phyloP scores from a whole-genome alignment of 2,888 invertebrate species.

The Phyllotreta cruciferae region DNA sequence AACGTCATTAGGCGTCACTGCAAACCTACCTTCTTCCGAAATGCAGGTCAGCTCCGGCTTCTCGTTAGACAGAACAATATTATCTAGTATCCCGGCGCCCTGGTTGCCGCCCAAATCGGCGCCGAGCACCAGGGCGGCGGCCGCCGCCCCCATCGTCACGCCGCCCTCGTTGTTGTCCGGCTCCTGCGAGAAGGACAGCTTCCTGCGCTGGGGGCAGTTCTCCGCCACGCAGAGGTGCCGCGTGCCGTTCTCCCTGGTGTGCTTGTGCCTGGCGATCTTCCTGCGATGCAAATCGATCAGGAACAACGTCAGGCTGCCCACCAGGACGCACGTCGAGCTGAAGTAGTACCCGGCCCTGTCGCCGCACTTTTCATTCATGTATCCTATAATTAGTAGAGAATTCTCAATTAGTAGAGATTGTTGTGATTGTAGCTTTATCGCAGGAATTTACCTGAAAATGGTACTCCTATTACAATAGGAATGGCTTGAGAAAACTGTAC shows the following conservation, averaged over 20 bases:
- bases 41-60: conserved; percentile 83
- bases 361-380: conserved; percentile 79
- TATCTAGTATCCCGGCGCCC: conserved; percentile 60
- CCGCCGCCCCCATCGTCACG: conserved; percentile 64
- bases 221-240: conserved; percentile 66
- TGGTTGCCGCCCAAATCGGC: conserved; percentile 59
- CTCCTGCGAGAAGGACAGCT: conserved; percentile 67
- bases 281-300: conserved; percentile 81
- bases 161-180: conserved; percentile 64
- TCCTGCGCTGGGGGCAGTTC: conserved; percentile 65
- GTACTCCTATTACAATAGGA: conserved; percentile 84
- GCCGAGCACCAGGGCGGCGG: conserved; percentile 64
- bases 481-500: conserved; percentile 87
- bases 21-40: conserved; percentile 78
- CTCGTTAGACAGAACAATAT: conserved; percentile 62
- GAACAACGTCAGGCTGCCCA: conserved; percentile 79
- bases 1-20: too few species aligned
- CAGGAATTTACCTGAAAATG: conserved; percentile 71
- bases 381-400: conserved; percentile 64
- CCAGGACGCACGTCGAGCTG: conserved; percentile 78
- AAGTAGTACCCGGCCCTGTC: conserved; percentile 84
- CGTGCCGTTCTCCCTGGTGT: conserved; percentile 67
- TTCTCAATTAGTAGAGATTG: background rate
- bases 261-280: conserved; percentile 74
- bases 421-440: background rate